Base-by-base conservation (phyloP, 2,888 invertebrate genomes). In the Anthrax anthrax region DNA sequence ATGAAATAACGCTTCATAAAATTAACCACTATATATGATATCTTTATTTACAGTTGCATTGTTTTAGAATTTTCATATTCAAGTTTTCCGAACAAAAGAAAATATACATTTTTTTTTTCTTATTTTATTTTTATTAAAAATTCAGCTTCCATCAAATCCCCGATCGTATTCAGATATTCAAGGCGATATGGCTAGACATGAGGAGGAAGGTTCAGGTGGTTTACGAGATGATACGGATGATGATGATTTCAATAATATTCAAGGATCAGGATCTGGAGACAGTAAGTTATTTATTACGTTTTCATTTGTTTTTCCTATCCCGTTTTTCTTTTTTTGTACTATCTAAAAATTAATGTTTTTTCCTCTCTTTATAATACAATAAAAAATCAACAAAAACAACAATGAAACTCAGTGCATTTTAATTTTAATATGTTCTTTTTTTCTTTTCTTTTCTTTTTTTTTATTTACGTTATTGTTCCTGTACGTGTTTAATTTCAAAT, bases 121-220 rank as follows among this genome's bases (percentile, higher is more conserved):
- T 23, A 1, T 32, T 32, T 32, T 32, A 32, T 4, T 2, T 5
- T 32, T 32, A 12, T 12, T 12, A 32, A 32, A 32, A 10, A 29
- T 50, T 13, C 44, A 67, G 67, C 53, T 63, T 48, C 65, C 65
- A 12, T 56, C 61, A 2, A 55, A 56, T 17, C 54, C 56, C 39
- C 57, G 60, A 47, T 55, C 60, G 42, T 60, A 61, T 45, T 67
- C 65, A 18, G 67, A 67, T 47, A 63, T 67, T 50, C 68, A 67
- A 55, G 62, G 64, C 50, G 67, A 67, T 52, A 67, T 67, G 68
- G 68, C 65, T 37, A 60, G 60, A 34, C 60, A 59, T 45, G 60
- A 61, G 44, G 61, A 60, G 42, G 67, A 67, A 50, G 67, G 66
- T 19, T 67, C 67, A 34, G 63, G 61, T 27, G 57, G 57, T 52